Conservation (phyloP, 2,797 vertebrate genomes). For the Eulemur rubriventer region DNA sequence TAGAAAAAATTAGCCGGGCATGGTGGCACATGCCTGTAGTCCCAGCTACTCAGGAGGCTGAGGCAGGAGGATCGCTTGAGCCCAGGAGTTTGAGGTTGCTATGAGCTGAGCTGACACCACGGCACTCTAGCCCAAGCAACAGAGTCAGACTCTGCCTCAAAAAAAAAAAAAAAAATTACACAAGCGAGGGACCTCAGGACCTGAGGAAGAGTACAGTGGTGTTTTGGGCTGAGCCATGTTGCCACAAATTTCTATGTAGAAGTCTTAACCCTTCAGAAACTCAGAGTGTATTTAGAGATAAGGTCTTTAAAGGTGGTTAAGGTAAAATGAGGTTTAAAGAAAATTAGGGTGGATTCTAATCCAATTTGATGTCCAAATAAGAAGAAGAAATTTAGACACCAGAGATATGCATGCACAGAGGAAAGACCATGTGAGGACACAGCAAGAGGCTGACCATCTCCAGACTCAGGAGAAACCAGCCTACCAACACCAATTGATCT, state of each 20-base stretch:
- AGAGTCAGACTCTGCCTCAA: too few species aligned
- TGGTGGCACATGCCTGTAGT: too few species aligned
- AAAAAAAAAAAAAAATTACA: too few species aligned
- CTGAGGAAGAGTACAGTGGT: neutral
- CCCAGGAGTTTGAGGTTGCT: too few species aligned
- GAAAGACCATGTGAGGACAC: neutral
- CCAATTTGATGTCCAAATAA: neutral
- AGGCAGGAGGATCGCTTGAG: too few species aligned
- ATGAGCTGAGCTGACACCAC: too few species aligned
- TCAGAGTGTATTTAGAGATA: neutral
- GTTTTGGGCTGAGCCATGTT: neutral
- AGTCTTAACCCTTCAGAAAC: neutral
- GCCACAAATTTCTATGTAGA: neutral
- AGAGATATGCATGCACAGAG: neutral
- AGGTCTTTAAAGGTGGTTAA: neutral
- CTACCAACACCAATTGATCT: neutral
- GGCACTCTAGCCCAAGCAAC: too few species aligned
- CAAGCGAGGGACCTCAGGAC: neutral
- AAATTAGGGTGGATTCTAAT: too few species aligned
- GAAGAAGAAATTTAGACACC: neutral
- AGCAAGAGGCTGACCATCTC: neutral
- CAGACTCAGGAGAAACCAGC: neutral
- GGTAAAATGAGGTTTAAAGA: neutral
- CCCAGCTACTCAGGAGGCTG: too few species aligned
- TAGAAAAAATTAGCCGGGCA: too few species aligned